Evolutionary conservation across 2,113 vertebrate genomes (phyloP).

Genomic region (Loxodonta africana): DNA sequence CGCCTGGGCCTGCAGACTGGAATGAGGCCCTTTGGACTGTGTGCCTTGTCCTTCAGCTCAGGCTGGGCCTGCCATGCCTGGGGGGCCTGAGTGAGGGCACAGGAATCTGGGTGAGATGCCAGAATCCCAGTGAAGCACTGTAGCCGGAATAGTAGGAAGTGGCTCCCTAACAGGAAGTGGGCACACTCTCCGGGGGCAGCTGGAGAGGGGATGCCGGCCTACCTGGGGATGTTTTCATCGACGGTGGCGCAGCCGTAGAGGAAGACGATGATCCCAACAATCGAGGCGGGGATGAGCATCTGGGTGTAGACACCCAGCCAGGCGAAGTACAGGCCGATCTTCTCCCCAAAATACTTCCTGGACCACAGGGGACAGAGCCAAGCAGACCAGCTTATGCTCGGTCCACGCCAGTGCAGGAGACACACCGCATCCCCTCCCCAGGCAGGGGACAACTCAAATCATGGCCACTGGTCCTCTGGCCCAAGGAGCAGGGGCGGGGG

Average conservation of each 20-base stretch:
- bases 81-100: fast-evolving
- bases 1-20: fast-evolving
- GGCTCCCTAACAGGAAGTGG: not conserved
- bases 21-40: fast-evolving
- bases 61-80: fast-evolving
- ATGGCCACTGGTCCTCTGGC: fast-evolving
- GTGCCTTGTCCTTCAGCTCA: fast-evolving
- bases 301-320: slow-evolving; percentile 99
- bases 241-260: slow-evolving; percentile 97
- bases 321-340: slow-evolving; percentile 98
- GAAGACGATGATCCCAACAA: slow-evolving; percentile 97
- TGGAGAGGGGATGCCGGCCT: not conserved
- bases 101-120: not conserved
- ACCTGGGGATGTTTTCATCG: slow-evolving; percentile 97
- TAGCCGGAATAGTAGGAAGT: not conserved
- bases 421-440: fast-evolving
- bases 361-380: not conserved
- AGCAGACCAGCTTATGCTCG: fast-evolving
- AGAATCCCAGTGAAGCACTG: not conserved
- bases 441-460: fast-evolving
- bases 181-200: fast-evolving
- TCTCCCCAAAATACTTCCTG: slow-evolving; percentile 99
- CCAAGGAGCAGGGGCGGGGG: not conserved
- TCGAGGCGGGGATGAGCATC: slow-evolving; percentile 97
- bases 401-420: fast-evolving